Evolutionary conservation across 2,888 invertebrate species (phyloP).

Genomic region (Apodemia mormo): DNA sequence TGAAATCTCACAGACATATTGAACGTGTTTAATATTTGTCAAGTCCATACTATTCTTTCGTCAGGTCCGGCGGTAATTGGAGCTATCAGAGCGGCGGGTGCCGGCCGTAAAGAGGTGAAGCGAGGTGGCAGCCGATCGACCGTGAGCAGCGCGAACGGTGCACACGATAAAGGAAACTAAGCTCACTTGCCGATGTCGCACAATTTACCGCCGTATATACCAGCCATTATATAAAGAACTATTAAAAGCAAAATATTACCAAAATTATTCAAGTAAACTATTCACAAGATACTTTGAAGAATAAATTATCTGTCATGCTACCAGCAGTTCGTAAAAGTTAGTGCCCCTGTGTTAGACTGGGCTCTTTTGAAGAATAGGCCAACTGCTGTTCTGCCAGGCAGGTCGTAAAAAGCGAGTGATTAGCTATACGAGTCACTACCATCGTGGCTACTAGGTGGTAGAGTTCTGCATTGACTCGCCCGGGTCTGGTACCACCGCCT

Average conservation of each 20-base stretch:
- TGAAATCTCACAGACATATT: not conserved
- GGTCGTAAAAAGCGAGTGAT: no score
- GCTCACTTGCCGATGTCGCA: constrained; percentile 21
- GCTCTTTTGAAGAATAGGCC: no score
- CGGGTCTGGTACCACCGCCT: no score
- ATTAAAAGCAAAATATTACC: not conserved
- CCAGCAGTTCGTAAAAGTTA: no score
- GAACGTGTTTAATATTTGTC: not conserved
- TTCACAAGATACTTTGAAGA: no score
- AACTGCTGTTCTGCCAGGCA: no score
- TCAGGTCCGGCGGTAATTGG: constrained; percentile 60
- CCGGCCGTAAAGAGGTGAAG: constrained; percentile 66
- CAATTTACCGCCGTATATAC: constrained; percentile 17
- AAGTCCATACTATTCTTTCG: constrained; percentile 43
- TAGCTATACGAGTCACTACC: no score
- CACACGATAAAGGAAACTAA: constrained; percentile 33
- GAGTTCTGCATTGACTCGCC: no score
- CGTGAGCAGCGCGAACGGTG: constrained; percentile 40
- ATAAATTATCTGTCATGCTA: no score
- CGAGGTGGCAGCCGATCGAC: constrained; percentile 61
- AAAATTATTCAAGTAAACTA: no score
- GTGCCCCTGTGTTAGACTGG: no score
- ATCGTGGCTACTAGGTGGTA: no score
- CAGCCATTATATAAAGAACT: not conserved
- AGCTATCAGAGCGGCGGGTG: constrained; percentile 63